Evolutionary conservation across 2,797 vertebrate genomes (phyloP).

Genomic region (Halcyon smyrnensis): DNA sequence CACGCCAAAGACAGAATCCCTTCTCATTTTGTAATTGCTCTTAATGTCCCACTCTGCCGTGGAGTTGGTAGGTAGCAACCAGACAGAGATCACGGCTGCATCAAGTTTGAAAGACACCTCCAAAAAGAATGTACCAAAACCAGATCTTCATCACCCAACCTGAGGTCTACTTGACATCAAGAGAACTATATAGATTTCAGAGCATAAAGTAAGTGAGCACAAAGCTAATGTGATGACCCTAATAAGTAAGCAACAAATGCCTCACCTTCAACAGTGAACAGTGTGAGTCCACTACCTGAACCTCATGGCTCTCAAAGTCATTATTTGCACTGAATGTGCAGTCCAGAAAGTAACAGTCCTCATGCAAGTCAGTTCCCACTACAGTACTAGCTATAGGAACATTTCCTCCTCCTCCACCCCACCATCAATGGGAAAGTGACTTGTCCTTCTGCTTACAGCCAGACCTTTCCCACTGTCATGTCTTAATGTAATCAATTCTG

Average conservation of each 20-base stretch:
- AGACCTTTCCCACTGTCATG: background rate
- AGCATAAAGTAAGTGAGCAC: background rate
- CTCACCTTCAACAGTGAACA: background rate
- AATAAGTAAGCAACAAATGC: background rate
- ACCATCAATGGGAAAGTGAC: background rate
- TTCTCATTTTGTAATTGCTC: background rate
- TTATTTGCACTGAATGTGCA: background rate
- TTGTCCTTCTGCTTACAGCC: background rate
- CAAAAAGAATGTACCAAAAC: background rate
- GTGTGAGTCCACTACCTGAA: background rate
- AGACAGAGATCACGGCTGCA: rapidly evolving
- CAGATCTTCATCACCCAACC: background rate
- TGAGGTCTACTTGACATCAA: background rate
- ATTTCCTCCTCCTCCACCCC: background rate
- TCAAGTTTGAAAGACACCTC: background rate
- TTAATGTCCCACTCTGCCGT: background rate
- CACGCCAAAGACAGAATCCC: background rate
- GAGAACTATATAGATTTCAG: too few relatives aligned
- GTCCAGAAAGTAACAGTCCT: rapidly evolving
- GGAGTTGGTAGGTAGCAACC: rapidly evolving
- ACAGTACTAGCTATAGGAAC: background rate
- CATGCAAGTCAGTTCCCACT: background rate
- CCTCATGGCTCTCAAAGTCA: background rate
- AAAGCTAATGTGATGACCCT: background rate
- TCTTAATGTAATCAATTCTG: background rate